Evolutionary conservation across 35 echinoderm and acorn worm genomes (phyloP), one percentile per base, ranked within the genome.

Genomic region (Diadema setosum): DNA sequence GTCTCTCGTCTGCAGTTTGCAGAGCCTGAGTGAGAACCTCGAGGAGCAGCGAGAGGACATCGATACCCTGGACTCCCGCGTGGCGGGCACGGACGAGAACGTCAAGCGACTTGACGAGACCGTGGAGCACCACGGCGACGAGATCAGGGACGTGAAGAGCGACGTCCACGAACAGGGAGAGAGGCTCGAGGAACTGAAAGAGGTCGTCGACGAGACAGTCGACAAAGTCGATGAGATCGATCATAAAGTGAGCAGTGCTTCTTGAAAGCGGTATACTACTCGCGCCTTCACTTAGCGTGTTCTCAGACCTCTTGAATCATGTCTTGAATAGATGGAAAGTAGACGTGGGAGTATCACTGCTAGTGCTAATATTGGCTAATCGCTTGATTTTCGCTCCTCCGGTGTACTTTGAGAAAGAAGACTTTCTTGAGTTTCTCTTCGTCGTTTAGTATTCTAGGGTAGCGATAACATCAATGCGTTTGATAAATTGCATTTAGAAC

Each of bases 221-320:
- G 92, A 84, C 18, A 94, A 91, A 45, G 95, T 97, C 6, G 95
- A 94, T 31, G 96, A 94, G 83, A 98, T 98, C 14, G 96, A 94
- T 50, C 92, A 94, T 42, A 98, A 98, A 86, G 96, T 98, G 21
- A 55, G 21, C 1, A 16, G 14, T 55, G 0, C 21, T 55, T 55
- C 49, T 55, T 16, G 49, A 55, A 1, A 55, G 21, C 21, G 0
- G 21, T 55, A 55, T 1, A 55, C n/a, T n/a, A n/a, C n/a, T n/a
- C n/a, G n/a, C n/a, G n/a, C n/a, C n/a, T n/a, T n/a, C n/a, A n/a
- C n/a, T n/a, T n/a, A n/a, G n/a, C n/a, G n/a, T n/a, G n/a, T n/a
- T n/a, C n/a, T n/a, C n/a, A n/a, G n/a, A n/a, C n/a, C n/a, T n/a
- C n/a, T n/a, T n/a, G n/a, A n/a, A n/a, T n/a, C n/a, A n/a, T n/a